Percentiles rank a stretch among this genome's conserved stretches.
These are phyloP conservation scores for Bradynema listronoti DNA, from an alignment of 1,140 invertebrate genomes.

Conservation along the genomic window DNA sequence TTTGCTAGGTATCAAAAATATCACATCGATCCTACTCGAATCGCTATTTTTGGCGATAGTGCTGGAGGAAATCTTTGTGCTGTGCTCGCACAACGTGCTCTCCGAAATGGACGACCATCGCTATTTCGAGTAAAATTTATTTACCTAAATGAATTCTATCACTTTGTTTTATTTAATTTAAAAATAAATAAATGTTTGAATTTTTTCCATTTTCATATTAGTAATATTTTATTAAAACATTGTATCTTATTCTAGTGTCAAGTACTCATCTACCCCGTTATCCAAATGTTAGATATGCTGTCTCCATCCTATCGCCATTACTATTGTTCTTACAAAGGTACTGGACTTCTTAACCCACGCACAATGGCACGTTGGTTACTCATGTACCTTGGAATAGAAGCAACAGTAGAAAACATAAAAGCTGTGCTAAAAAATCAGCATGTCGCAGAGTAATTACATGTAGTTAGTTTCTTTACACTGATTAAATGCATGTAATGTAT, in stretches of 20 bases:
- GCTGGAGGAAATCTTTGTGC: constrained; percentile 42
- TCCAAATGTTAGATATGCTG: constrained; percentile 41
- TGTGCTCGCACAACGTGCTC: constrained; percentile 35
- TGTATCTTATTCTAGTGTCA: constrained; percentile 30
- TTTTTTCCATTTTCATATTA: no score
- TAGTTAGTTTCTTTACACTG: background rate
- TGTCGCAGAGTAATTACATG: constrained; percentile 19
- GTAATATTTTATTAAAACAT: no score
- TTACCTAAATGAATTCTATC: constrained; percentile 12
- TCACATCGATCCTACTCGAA: constrained; percentile 32
- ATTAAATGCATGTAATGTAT: background rate
- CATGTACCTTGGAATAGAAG: constrained; percentile 44
- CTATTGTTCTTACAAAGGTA: constrained; percentile 33
- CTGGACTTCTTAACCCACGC: constrained; percentile 40
- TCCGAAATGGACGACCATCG: background rate
- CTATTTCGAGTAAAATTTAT: constrained; percentile 2
- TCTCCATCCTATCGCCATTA: constrained; percentile 43
- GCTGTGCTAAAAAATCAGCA: constrained; percentile 40
- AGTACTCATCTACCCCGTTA: constrained; percentile 42
- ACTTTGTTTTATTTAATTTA: background rate
- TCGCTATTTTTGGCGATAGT: constrained; percentile 42
- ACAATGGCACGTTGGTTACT: constrained; percentile 37
- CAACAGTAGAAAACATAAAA: constrained; percentile 33
- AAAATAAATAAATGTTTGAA: no score
- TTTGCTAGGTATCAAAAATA: constrained; percentile 13